phyloP scores from a whole-genome alignment of 1,140 invertebrate species.

The Dolichoris vasculosae region DNA sequence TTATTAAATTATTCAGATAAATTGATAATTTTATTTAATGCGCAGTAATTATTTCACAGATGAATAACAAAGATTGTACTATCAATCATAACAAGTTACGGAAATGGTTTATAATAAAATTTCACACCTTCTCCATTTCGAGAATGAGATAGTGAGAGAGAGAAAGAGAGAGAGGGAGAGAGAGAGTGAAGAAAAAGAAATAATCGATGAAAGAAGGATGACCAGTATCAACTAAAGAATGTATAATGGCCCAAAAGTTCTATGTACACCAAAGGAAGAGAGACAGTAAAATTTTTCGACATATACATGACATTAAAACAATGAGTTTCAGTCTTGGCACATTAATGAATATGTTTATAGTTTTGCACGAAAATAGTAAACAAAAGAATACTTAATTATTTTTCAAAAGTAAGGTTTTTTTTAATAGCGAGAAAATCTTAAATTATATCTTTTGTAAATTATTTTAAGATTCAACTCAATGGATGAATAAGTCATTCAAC shows the following conservation, averaged over 20 bases:
- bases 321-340: conserved; percentile 10
- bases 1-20: too few relatives aligned
- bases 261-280: not conserved
- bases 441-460: not conserved
- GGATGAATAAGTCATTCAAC: not conserved
- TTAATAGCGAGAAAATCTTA: not conserved
- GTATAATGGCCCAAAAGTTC: conserved; percentile 33
- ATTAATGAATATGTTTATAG: not conserved
- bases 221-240: conserved; percentile 31
- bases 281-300: conserved; percentile 22
- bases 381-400: not conserved
- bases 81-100: too few relatives aligned
- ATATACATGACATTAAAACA: conserved; percentile 31
- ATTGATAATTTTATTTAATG: too few relatives aligned
- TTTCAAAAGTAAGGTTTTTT: not conserved
- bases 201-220: not conserved
- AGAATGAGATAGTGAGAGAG: not conserved
- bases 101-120: too few relatives aligned
- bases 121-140: too few relatives aligned
- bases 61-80: too few relatives aligned
- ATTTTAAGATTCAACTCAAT: not conserved
- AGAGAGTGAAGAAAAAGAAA: not conserved
- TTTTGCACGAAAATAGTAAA: not conserved
- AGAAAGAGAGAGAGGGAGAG: not conserved
- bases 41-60: too few relatives aligned